phyloP scores from a whole-genome alignment of 2,113 vertebrate genomes.

The Acanthochromis polyacanthus region DNA sequence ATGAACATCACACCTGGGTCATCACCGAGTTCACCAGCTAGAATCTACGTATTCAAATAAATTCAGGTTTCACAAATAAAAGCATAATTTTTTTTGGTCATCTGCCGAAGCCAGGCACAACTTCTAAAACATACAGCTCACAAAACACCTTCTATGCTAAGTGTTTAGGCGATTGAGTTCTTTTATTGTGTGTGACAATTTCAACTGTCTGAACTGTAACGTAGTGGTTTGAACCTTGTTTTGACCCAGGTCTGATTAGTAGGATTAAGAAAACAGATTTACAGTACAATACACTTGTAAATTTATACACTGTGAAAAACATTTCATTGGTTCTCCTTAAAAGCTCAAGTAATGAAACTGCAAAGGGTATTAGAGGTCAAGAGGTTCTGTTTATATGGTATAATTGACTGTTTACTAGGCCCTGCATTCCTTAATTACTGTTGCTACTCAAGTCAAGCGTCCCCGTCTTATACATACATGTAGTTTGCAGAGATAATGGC shows the following conservation, averaged over 20 bases:
- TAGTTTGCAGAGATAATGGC: neutral
- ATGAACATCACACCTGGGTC: constrained; percentile 70
- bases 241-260: constrained; percentile 70
- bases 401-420: neutral
- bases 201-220: constrained; percentile 6
- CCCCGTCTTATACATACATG: neutral
- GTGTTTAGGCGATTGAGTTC: constrained; percentile 6
- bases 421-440: neutral
- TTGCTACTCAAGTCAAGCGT: neutral
- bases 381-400: neutral
- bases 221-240: constrained; percentile 31
- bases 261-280: constrained; percentile 72
- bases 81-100: constrained; percentile 1
- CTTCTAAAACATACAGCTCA: neutral
- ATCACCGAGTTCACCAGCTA: constrained; percentile 25
- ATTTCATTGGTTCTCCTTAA: constrained; percentile 60
- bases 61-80: neutral
- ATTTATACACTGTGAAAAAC: constrained; percentile 64
- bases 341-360: constrained; percentile 58
- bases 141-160: neutral
- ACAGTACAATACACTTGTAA: constrained; percentile 77
- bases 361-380: constrained; percentile 29
- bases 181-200: neutral
- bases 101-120: neutral
- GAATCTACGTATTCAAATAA: neutral